Percentiles rank a stretch among this genome's conserved stretches.
These are phyloP conservation scores for Drosophila takahashii DNA, from an alignment of 1,140 invertebrate species.

Conservation along the genomic window DNA sequence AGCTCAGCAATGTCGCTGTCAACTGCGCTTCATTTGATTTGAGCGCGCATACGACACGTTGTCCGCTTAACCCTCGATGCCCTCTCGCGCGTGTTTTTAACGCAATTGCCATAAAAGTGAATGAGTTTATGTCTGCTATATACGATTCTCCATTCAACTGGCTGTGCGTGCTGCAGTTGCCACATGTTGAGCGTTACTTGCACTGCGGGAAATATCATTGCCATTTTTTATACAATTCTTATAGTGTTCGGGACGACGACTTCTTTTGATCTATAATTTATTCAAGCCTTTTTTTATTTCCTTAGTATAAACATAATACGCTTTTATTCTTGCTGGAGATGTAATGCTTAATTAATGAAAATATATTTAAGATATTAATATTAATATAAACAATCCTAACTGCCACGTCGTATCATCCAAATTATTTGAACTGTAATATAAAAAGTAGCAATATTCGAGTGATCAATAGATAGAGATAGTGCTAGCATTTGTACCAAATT, in stretches of 20 bases:
- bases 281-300: not conserved
- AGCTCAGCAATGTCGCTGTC: slow-evolving; percentile 23
- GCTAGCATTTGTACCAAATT: too few species aligned
- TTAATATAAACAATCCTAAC: too few species aligned
- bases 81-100: slow-evolving; percentile 27
- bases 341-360: too few species aligned
- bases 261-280: not conserved
- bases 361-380: too few species aligned
- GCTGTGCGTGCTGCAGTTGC: slow-evolving; percentile 41
- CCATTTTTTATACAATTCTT: too few species aligned
- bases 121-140: slow-evolving; percentile 24
- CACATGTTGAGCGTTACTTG: slow-evolving; percentile 33
- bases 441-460: too few species aligned
- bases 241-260: not conserved
- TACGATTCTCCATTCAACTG: slow-evolving; percentile 15
- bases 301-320: too few species aligned
- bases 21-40: slow-evolving; percentile 54
- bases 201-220: not conserved
- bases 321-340: too few species aligned
- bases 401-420: too few species aligned
- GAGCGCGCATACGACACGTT: slow-evolving; percentile 58
- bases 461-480: too few species aligned
- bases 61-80: slow-evolving; percentile 32
- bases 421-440: too few species aligned
- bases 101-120: slow-evolving; percentile 59